Evolutionary conservation across 2,113 vertebrate genomes (phyloP), one percentile per base, ranked within the genome.

Genomic region (Pandion haliaetus): DNA sequence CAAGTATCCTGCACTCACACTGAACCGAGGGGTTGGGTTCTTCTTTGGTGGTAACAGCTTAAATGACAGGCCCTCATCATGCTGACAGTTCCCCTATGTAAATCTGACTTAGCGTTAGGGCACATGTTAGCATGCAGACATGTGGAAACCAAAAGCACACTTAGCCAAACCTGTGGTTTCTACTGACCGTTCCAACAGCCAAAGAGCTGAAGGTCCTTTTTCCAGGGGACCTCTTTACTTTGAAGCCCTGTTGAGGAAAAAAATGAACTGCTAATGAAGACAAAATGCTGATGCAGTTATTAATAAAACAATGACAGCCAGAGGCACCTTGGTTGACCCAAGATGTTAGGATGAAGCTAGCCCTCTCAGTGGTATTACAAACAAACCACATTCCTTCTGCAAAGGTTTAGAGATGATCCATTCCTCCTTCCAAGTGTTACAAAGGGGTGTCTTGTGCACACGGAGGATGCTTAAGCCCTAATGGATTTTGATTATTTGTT

Each of bases 201-300:
- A 40, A 99, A 98, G 52, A 98, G 98, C 76, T 96, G 97, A 90
- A 86, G 95, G 88, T 99, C 98, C 42, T 91, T 98, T 88, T 99
- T 99, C 98, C 99, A 99, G 28, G 98, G 93, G 34, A 98, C 45
- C 7, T 98, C 97, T 95, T 98, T 99, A 24, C 97, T 98, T 95
- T 99, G 98, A 89, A 99, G 98, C 25, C 99, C 99, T 99, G 44
- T 23, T 57, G 20, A 77, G 45, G 54, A 69, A 77, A 77, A 89
- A 14, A 78, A 58, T 5, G 3, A 82, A 23, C 26, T 32, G 58
- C 25, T 90, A 77, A 65, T 62, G n/a, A 54, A 88, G 57, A 65
- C 32, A 73, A 73, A 84, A 77, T 4, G 42, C 34, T 80, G 82
- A 58, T 5, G 28, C 32, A 71, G 31, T 38, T 77, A 40, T 31